These are phyloP conservation scores for Cotesia vestalis DNA, from an alignment of 1,140 invertebrate species.

Conservation along the genomic window DNA sequence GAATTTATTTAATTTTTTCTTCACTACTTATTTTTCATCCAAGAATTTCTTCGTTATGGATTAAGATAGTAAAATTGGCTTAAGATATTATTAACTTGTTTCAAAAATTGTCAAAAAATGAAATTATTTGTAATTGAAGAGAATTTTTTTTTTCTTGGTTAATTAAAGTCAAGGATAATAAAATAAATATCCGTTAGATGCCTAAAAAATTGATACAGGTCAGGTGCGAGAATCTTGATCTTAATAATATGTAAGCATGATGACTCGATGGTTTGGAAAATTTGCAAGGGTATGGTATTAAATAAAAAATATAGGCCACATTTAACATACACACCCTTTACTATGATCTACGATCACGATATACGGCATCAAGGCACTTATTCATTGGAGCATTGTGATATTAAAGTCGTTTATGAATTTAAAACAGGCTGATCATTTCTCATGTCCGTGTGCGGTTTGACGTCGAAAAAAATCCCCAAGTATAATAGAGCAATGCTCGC, in stretches of 20 bases:
- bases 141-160: too few relatives aligned
- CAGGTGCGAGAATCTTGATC: neutral
- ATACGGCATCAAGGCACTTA: too few relatives aligned
- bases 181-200: too few relatives aligned
- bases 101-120: too few relatives aligned
- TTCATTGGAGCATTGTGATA: conserved; percentile 35
- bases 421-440: conserved; percentile 66
- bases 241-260: neutral
- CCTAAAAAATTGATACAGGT: too few relatives aligned
- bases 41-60: too few relatives aligned
- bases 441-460: conserved; percentile 51
- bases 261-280: conserved; percentile 49
- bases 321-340: conserved; percentile 8
- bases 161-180: too few relatives aligned
- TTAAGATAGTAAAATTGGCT: too few relatives aligned
- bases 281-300: conserved; percentile 39
- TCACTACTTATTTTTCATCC: too few relatives aligned
- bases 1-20: too few relatives aligned
- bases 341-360: neutral
- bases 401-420: conserved; percentile 67
- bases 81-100: too few relatives aligned
- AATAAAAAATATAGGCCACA: conserved; percentile 48
- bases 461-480: conserved; percentile 24
- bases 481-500: conserved; percentile 41
- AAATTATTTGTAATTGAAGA: too few relatives aligned